Conservation (phyloP, 2,113 vertebrate species). For the Rhinolophus ferrumequinum region DNA sequence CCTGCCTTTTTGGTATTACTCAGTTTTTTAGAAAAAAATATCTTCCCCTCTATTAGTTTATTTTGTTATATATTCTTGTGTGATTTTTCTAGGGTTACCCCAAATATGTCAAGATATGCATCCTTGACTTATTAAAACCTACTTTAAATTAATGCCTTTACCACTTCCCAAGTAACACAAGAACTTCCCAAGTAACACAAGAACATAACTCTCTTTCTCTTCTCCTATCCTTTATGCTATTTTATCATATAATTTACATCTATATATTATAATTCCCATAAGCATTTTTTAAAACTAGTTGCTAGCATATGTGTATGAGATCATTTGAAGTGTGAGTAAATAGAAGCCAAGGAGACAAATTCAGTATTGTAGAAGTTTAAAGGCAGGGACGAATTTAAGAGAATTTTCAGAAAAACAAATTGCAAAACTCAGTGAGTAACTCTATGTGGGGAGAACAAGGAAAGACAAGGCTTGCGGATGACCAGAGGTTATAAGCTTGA, state of each 20-base stretch:
- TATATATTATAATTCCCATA: not conserved
- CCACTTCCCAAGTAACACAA: not conserved
- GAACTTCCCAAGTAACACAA: not conserved
- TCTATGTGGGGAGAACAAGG: not conserved
- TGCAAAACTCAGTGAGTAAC: not conserved
- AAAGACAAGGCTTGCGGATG: not conserved
- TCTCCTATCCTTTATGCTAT: not conserved
- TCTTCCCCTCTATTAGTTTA: not conserved
- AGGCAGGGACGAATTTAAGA: not conserved
- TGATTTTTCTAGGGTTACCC: not conserved
- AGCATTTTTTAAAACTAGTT: not conserved
- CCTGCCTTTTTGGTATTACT: not conserved
- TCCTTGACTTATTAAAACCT: not conserved
- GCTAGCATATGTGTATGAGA: not conserved
- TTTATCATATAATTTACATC: not conserved
- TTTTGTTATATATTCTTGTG: not conserved
- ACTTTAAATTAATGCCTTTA: not conserved
- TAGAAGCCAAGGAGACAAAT: not conserved
- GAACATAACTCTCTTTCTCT: not conserved
- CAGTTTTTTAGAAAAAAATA: not conserved
- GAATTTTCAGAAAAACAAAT: not conserved
- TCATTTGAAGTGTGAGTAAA: not conserved
- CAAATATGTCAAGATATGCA: not conserved
- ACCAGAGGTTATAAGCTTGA: not conserved
- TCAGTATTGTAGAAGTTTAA: not conserved